phyloP scores from a whole-genome alignment of 2,113 vertebrate species.

The Brienomyrus brachyistius region DNA sequence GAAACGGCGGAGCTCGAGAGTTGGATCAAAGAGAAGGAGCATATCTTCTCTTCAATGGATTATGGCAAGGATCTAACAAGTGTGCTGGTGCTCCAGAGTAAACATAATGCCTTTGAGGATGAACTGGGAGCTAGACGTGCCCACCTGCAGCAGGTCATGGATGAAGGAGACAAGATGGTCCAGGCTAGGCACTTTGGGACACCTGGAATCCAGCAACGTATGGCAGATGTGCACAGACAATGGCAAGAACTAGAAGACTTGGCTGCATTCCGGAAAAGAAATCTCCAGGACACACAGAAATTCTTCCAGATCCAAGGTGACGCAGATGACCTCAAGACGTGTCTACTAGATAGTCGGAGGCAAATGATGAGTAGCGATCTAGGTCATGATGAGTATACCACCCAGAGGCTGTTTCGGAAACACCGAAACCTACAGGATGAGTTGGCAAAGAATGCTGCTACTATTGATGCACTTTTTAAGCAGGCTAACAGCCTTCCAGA shows the following conservation, averaged over 20 bases:
- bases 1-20: slow-evolving; percentile 83
- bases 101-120: slow-evolving; percentile 84
- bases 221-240: slow-evolving; percentile 59
- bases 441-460: slow-evolving; percentile 61
- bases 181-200: slow-evolving; percentile 63
- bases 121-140: slow-evolving; percentile 71
- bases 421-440: slow-evolving; percentile 75
- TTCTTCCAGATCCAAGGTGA: slow-evolving; percentile 96
- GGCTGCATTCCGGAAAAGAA: slow-evolving; percentile 76
- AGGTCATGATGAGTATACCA: slow-evolving; percentile 84
- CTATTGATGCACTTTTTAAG: slow-evolving; percentile 66
- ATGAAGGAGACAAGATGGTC: slow-evolving; percentile 68
- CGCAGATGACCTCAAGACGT: slow-evolving; percentile 77
- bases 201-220: slow-evolving; percentile 61
- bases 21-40: slow-evolving; percentile 94
- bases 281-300: slow-evolving; percentile 72
- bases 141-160: slow-evolving; percentile 64
- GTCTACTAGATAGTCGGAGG: slow-evolving; percentile 71
- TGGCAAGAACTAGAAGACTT: slow-evolving; percentile 89
- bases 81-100: slow-evolving; percentile 79
- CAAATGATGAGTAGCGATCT: slow-evolving; percentile 71
- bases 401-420: slow-evolving; percentile 71
- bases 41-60: slow-evolving; percentile 85
- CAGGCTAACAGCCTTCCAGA: slow-evolving; percentile 74
- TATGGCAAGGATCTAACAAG: slow-evolving; percentile 89